Evolutionary conservation across 1,140 invertebrate genomes (phyloP), one percentile per base, ranked within the genome.

Genomic region (Papilio dardanus): DNA sequence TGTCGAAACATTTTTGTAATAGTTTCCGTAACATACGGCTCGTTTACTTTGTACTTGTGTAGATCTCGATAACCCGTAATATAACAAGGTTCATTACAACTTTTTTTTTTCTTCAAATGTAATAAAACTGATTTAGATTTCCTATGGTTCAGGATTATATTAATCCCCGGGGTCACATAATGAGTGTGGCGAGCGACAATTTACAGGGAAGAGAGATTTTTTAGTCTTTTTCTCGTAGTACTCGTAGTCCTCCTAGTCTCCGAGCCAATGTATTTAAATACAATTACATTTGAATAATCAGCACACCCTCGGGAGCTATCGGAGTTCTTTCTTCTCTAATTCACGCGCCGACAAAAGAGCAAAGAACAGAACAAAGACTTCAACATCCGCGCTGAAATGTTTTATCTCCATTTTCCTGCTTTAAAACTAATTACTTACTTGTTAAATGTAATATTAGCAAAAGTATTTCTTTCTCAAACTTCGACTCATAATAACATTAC

Each of bases 221-320:
- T 58, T 58, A 58, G 46, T 46, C 24, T 58, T 28, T 58, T 58
- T 24, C 21, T 24, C 50, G 1, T 6, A 2, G 35, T 37, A n/a
- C n/a, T n/a, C n/a, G n/a, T n/a, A n/a, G n/a, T n/a, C n/a, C n/a
- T n/a, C n/a, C 35, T 37, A 46, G 21, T 58, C 54, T 7, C 0
- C 16, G n/a, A 24, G 54, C 54, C 10, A 62, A 28, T 16, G 10
- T 28, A 28, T 62, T 62, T 62, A 30, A 62, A 62, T 28, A 28
- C 54, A 62, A 62, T 62, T 62, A 62, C 54, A 62, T 62, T 62
- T 30, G 54, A 28, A 62, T 62, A 28, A 62, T 62, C 24, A 62
- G 21, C 14, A 62, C 24, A 28, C 54, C 54, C 54, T 5, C 5
- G 54, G 30, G 54, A 28, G 54, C 54, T 54, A 54, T 54, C 19